These are phyloP conservation scores for Notarius quadriscutis DNA, from an alignment of 2,113 vertebrate species.

Conservation along the genomic window DNA sequence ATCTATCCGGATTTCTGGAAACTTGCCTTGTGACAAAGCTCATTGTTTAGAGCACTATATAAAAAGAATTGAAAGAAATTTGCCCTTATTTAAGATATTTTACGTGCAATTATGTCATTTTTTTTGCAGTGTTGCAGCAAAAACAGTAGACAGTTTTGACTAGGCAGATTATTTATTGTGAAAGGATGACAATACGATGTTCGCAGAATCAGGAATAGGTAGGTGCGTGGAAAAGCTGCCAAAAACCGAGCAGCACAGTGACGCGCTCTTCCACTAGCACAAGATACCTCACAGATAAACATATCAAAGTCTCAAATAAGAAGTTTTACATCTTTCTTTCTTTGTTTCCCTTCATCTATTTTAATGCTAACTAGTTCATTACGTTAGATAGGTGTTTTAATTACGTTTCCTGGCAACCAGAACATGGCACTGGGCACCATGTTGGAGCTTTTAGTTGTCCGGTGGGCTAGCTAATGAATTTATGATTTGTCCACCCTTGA, in stretches of 20 bases:
- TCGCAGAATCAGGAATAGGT: neutral
- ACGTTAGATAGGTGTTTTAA: neutral
- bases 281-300: neutral
- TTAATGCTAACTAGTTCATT: too few species aligned
- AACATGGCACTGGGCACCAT: neutral
- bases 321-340: neutral
- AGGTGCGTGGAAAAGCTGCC: neutral
- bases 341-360: too few species aligned
- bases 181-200: neutral
- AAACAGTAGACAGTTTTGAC: neutral
- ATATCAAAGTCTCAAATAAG: neutral
- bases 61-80: neutral
- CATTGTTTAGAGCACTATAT: neutral
- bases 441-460: neutral
- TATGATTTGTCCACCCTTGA: neutral
- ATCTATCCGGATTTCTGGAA: neutral
- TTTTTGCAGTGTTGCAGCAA: neutral
- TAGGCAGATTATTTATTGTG: neutral
- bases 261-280: neutral
- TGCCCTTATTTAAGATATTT: neutral
- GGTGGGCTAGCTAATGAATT: neutral
- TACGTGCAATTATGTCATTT: neutral
- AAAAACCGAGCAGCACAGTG: neutral
- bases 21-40: neutral
- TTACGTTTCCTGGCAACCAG: conserved; percentile 8